Conservation (phyloP, 1,140 invertebrate genomes). For the Leptopilina boulardi region DNA sequence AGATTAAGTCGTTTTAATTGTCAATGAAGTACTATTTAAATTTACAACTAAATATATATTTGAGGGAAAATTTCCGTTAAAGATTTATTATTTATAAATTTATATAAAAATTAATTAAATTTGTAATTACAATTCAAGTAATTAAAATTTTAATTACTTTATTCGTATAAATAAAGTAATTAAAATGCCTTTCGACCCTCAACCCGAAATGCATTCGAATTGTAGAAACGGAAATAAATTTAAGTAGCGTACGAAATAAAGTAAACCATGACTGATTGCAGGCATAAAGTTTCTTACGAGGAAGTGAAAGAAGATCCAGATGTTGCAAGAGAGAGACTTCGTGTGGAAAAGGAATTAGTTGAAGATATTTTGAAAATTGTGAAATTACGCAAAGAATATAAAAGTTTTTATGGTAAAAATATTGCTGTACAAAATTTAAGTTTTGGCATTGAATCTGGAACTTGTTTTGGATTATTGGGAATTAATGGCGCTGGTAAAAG, state of each 20-base stretch:
- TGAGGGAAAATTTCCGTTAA: no score
- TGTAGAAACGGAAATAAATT: not conserved
- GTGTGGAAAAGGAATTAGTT: slow-evolving; percentile 67
- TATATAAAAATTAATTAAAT: no score
- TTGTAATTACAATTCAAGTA: no score
- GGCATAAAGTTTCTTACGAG: slow-evolving; percentile 47
- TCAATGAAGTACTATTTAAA: not conserved
- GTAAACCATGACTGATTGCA: slow-evolving; percentile 2
- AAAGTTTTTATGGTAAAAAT: slow-evolving; percentile 68
- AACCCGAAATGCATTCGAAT: not conserved
- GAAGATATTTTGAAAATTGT: slow-evolving; percentile 72
- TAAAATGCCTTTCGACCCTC: not conserved
- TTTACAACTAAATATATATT: no score
- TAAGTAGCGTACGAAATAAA: slow-evolving; percentile 30
- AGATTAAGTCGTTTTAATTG: not conserved
- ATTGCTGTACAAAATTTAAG: slow-evolving; percentile 83
- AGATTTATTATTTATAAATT: no score
- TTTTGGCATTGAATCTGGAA: slow-evolving; percentile 84
- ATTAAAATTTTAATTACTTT: no score
- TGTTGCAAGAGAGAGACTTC: slow-evolving; percentile 73
- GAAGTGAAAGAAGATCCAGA: slow-evolving; percentile 71
- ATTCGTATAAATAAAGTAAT: no score
- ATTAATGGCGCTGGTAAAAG: slow-evolving; percentile 92
- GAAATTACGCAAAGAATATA: slow-evolving; percentile 73
- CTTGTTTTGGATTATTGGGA: slow-evolving; percentile 91